Percentiles rank a stretch among this genome's conserved stretches.
Evolutionary conservation across 2,888 invertebrate species (phyloP).

Genomic region (Agriopis aurantiaria): DNA sequence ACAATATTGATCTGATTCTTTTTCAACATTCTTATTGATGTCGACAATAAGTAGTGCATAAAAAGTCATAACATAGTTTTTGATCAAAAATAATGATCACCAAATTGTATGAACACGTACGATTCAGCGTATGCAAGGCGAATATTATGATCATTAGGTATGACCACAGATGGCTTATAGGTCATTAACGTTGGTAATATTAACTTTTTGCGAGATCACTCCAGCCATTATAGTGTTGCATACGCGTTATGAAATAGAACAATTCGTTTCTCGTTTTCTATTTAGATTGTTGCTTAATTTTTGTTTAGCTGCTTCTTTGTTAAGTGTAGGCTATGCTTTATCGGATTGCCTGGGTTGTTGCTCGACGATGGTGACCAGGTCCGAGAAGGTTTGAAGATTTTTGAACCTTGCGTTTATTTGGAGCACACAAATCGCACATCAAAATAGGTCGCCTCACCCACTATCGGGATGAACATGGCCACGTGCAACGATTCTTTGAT

Average conservation of each 20-base stretch:
- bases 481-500: no score
- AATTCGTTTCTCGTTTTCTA: conserved; percentile 38
- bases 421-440: no score
- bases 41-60: background rate
- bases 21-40: background rate
- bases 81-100: conserved; percentile 26
- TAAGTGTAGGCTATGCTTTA: background rate
- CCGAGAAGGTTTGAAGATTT: no score
- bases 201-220: conserved; percentile 36
- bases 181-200: conserved; percentile 37
- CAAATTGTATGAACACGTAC: conserved; percentile 26
- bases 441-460: no score
- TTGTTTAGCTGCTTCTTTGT: conserved; percentile 12
- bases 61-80: conserved; percentile 14
- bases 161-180: conserved; percentile 36
- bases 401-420: no score
- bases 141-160: conserved; percentile 36
- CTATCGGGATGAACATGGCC: no score
- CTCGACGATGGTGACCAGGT: no score
- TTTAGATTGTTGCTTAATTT: conserved; percentile 28
- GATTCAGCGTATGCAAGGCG: conserved; percentile 25
- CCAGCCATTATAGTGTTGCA: conserved; percentile 34
- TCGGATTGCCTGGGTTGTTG: no score
- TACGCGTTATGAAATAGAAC: conserved; percentile 36
- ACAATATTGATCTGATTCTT: no score